These are phyloP conservation scores for Triplophysa rosa DNA, from an alignment of 2,113 vertebrate genomes.

Conservation along the genomic window DNA sequence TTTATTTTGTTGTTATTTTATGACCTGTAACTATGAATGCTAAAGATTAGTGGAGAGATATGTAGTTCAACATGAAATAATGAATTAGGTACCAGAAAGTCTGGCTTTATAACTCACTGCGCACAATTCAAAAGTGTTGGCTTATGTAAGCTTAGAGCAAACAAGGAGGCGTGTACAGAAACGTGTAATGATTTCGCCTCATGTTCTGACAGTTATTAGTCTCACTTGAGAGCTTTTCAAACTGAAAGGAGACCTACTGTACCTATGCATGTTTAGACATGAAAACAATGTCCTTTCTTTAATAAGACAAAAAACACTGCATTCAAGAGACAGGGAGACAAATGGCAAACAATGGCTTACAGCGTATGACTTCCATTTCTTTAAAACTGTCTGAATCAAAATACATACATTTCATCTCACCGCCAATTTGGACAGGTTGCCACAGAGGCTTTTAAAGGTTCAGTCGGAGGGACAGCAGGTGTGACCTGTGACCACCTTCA, in stretches of 20 bases:
- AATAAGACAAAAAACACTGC: constrained; percentile 8
- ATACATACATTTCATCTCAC: not conserved
- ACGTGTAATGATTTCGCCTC: constrained; percentile 54
- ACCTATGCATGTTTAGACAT: constrained; percentile 46
- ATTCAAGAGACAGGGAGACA: constrained; percentile 2
- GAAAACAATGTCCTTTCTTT: constrained; percentile 39
- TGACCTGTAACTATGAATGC: constrained; percentile 40
- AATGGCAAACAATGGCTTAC: not conserved
- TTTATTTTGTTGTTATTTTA: constrained; percentile 27
- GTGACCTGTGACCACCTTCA: constrained; percentile 58
- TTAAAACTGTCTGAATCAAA: not conserved
- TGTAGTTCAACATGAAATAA: constrained; percentile 34
- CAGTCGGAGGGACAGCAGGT: constrained; percentile 61
- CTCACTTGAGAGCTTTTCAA: constrained; percentile 50
- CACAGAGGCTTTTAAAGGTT: constrained; percentile 39
- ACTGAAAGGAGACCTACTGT: constrained; percentile 45
- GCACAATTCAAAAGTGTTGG: constrained; percentile 49
- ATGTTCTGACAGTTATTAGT: constrained; percentile 70
- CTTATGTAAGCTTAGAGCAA: constrained; percentile 28
- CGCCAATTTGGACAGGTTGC: not conserved
- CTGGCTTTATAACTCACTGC: constrained; percentile 24
- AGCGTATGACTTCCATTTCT: not conserved
- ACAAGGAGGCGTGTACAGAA: constrained; percentile 54
- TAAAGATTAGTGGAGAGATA: constrained; percentile 22
- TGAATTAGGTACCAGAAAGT: constrained; percentile 40